Base-by-base conservation (phyloP, 2,888 invertebrate genomes). In the Alcis repandata region DNA sequence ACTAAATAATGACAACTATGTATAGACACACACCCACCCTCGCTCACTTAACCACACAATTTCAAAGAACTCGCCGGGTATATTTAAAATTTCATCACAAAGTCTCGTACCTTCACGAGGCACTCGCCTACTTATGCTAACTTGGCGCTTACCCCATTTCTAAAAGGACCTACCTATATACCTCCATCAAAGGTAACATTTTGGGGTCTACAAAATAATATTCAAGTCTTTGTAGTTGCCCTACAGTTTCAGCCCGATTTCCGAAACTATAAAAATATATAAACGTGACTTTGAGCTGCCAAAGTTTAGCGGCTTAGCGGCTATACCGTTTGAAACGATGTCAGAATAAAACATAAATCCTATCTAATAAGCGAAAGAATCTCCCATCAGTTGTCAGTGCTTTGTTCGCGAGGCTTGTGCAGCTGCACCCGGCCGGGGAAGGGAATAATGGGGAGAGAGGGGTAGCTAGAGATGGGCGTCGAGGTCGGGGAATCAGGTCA, bases 401-500 rank as follows among this genome's bases (percentile, higher is more conserved):
- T 59, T 49, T 69, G 45, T 66, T 61, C 45, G 8, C 33, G 46
- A 33, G 33, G 20, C 15, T 19, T 43, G 46, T 71, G 69, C 69
- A 51, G 59, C 46, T 72, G 72, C 75, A 68, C 63, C 58, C 64
- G 70, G 72, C n/a, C 40, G 72, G 64, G 59, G 70, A 38, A 59
- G 53, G 38, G 52, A 49, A 54, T 53, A 59, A 41, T 58, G 66
- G 19, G 57, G 64, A 58, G 68, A 71, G 66, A 64, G 67, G 71
- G 62, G 33, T 32, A 43, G 54, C 27, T 48, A 48, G 53, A 53
- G 56, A 62, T 66, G 59, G 59, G 65, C 70, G 72, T 67, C 76
- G 82, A 81, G 85, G 86, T 78, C 85, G 70, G 64, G 70, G 62
- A 90, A 84, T 67, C 84, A 78, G 91, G 91, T 90, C 91, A 91